phyloP scores from a whole-genome alignment of 2,888 invertebrate species.

The Dasysyrphus tricinctus region DNA sequence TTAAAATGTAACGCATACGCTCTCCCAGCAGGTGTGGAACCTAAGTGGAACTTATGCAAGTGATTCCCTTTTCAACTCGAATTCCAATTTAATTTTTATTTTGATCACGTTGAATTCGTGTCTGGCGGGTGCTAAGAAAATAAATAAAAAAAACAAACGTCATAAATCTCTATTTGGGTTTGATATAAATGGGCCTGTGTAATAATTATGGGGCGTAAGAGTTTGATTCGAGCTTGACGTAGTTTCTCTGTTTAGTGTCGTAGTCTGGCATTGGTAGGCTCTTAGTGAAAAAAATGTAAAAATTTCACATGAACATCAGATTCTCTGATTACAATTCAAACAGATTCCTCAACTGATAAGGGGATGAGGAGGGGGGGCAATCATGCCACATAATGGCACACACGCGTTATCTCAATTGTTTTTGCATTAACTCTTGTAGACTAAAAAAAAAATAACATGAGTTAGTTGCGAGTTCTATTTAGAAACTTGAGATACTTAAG shows the following conservation, averaged over 20 bases:
- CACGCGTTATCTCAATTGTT: conserved; percentile 38
- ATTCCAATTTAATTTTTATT: conserved; percentile 23
- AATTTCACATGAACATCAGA: conserved; percentile 39
- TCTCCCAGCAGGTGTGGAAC: conserved; percentile 38
- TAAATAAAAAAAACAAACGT: conserved; percentile 36
- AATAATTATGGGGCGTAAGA: conserved; percentile 41
- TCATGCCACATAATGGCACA: conserved; percentile 17
- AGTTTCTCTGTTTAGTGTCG: conserved; percentile 18
- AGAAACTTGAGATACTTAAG: conserved; percentile 16
- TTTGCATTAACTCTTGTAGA: not conserved
- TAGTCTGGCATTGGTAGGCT: not conserved
- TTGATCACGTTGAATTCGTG: conserved; percentile 27
- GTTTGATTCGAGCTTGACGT: conserved; percentile 40
- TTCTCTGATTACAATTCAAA: conserved; percentile 41
- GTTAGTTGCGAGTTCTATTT: not conserved
- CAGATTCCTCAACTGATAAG: not conserved
- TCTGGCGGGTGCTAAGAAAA: not conserved
- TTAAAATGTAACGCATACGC: not conserved
- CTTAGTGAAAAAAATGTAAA: not conserved
- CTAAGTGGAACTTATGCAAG: conserved; percentile 54
- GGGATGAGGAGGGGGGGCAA: not conserved
- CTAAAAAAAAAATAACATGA: not conserved
- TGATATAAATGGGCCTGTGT: not conserved
- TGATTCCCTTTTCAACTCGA: conserved; percentile 19
- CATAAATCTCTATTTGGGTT: conserved; percentile 46